Base-by-base conservation (phyloP, 2,888 invertebrate genomes). In the Synanthedon myopaeformis region DNA sequence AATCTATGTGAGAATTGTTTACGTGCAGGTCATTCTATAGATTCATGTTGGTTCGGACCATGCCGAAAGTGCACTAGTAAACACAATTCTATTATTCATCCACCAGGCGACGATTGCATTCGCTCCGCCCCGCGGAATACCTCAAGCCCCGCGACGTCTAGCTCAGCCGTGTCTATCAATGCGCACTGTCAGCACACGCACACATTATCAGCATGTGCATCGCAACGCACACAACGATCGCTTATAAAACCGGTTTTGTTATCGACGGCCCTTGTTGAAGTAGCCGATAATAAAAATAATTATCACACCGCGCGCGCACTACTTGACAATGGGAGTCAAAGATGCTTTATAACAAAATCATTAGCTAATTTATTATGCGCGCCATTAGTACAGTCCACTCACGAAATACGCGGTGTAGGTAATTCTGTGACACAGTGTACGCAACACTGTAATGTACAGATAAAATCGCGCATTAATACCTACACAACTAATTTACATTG, bases 1-100 rank as follows among this genome's bases (percentile, higher is more conserved):
- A 45, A 51, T 4, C n/a, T 55, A 11, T 57, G 55, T 23, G 49
- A 48, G 17, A 57, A 56, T 52, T 54, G 53, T 53, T 28, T 54
- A 51, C 53, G 54, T 35, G 23, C 52, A 5, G 56, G 56, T 4
- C 53, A 54, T 17, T 13, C 14, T 14, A 41, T 51, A 6, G 42
- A 51, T 11, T 12, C 19, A 12, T 54, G 53, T 54, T 13, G 6
- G 51, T 54, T 54, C 35, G 56, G 54, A 3, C 41, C 54, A 13
- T 56, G 54, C 51, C 49, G 50, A 19, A 52, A 51, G 51, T 53
- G 55, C 41, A 28, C 51, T 11, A n/a, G n/a, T n/a, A 53, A 53
- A 55, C 55, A 55, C 51, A 57, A 57, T 49, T 49, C 54, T 8
- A 23, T 56, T 28, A 49, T 51, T 48, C 49, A 53, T 41, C 12